Evolutionary conservation across 2,888 invertebrate species (phyloP).

Genomic region (Rotaria socialis): DNA sequence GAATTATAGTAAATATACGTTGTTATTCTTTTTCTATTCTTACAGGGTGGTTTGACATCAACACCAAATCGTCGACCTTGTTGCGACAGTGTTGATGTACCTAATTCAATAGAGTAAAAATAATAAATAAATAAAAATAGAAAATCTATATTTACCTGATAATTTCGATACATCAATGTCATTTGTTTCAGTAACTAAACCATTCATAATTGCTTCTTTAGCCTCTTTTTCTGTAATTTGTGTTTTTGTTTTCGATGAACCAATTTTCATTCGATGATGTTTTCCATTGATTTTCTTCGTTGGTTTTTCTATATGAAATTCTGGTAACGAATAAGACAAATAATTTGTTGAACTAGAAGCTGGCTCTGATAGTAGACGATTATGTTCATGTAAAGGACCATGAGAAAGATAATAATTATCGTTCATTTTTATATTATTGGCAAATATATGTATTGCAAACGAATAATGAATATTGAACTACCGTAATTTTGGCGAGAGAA

Average conservation of each 20-base stretch:
- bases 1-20: background rate
- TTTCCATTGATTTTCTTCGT: background rate
- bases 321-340: background rate
- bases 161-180: conserved; percentile 41
- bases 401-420: background rate
- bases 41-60: conserved; percentile 50
- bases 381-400: conserved; percentile 13
- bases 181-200: conserved; percentile 43
- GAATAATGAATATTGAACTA: background rate
- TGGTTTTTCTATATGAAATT: background rate
- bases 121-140: conserved; percentile 25
- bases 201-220: conserved; percentile 44
- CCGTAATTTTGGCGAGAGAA: background rate
- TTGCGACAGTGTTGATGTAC: conserved; percentile 53
- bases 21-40: background rate
- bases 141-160: background rate
- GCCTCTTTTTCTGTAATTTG: conserved; percentile 44
- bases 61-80: conserved; percentile 54
- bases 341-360: background rate
- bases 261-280: background rate
- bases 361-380: background rate
- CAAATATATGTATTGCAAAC: too few relatives aligned
- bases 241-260: conserved; percentile 29
- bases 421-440: background rate
- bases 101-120: conserved; percentile 40